phyloP scores from a whole-genome alignment of 1,140 invertebrate genomes.

The Zaprionus inermis region DNA sequence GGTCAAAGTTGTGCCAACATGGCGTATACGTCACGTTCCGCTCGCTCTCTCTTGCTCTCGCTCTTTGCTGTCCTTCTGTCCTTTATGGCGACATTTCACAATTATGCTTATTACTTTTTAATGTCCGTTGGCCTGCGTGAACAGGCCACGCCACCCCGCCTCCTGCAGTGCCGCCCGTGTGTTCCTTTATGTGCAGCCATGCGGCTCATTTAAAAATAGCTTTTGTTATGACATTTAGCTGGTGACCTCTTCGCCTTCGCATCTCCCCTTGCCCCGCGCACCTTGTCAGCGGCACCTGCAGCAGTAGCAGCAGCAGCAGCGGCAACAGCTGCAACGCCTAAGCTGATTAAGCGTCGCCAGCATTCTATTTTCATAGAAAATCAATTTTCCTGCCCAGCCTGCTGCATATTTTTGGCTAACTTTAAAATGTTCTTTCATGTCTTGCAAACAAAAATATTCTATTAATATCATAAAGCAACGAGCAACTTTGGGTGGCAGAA shows the following conservation, averaged over 20 bases:
- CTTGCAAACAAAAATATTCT: too few species aligned
- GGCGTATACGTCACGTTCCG: conserved; percentile 46
- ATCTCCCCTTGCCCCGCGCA: too few species aligned
- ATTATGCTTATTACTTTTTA: conserved; percentile 81
- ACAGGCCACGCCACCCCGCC: background rate
- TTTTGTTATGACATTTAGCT: conserved; percentile 75
- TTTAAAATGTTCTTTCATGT: background rate
- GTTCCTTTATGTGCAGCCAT: conserved; percentile 47
- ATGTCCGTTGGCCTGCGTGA: conserved; percentile 56
- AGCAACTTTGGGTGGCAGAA: too few species aligned
- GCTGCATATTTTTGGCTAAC: background rate
- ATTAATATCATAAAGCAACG: too few species aligned
- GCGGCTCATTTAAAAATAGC: conserved; percentile 67
- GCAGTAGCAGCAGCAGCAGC: too few species aligned
- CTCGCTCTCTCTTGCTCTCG: background rate
- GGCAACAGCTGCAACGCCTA: background rate
- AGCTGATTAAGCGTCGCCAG: conserved; percentile 20
- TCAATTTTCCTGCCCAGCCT: conserved; percentile 40
- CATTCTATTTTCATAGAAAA: conserved; percentile 65
- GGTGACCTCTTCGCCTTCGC: conserved; percentile 33
- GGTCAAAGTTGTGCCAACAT: conserved; percentile 71
- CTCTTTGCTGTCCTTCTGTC: conserved; percentile 6
- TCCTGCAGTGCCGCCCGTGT: background rate
- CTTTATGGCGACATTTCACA: conserved; percentile 63
- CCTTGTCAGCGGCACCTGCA: background rate